These are phyloP conservation scores for Marmota flaviventris DNA, from an alignment of 2,113 vertebrate genomes.

Conservation along the genomic window DNA sequence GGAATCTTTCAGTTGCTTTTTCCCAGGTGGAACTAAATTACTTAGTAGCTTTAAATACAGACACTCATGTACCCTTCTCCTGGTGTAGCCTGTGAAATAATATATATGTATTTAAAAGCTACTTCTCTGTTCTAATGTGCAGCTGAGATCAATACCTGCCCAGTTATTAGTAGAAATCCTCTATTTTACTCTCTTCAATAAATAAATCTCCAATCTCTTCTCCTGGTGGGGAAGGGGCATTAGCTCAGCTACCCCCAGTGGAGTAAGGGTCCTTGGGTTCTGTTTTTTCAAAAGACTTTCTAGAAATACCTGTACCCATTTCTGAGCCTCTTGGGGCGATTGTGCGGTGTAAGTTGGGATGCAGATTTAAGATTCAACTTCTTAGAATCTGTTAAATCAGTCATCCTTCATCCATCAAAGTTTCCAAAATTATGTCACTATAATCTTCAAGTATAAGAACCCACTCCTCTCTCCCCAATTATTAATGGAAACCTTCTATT, in stretches of 20 bases:
- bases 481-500: neutral
- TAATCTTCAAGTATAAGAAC: neutral
- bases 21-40: conserved; percentile 16
- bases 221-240: neutral
- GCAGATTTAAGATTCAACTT: neutral
- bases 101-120: neutral
- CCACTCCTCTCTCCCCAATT: neutral
- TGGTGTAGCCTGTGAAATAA: neutral
- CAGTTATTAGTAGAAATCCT: neutral
- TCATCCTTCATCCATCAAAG: neutral
- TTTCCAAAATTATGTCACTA: neutral
- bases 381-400: neutral
- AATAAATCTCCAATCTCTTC: neutral
- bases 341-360: neutral
- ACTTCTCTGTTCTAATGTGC: neutral
- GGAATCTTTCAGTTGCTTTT: neutral
- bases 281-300: neutral
- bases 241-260: neutral
- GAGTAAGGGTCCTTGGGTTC: neutral
- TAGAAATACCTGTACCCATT: neutral
- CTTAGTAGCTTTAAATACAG: neutral
- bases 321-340: neutral
- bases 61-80: neutral
- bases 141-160: neutral
- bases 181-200: neutral